phyloP scores from a whole-genome alignment of 2,888 invertebrate genomes.

The Amphipoea oculea region DNA sequence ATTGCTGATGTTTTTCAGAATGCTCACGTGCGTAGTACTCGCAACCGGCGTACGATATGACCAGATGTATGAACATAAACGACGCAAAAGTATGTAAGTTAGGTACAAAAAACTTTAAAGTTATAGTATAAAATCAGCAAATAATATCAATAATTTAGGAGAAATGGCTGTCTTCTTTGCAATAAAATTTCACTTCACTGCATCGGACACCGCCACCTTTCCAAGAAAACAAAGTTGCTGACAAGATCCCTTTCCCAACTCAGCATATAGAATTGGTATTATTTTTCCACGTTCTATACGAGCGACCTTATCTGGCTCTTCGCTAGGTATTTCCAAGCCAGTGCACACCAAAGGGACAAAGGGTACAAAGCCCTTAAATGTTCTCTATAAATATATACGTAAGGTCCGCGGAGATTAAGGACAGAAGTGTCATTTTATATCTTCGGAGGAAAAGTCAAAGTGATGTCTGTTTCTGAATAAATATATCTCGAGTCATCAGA shows the following conservation, averaged over 20 bases:
- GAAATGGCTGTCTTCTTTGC: neutral
- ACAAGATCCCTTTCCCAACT: constrained; percentile 34
- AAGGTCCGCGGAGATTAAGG: neutral
- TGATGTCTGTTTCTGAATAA: neutral
- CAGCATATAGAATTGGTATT: constrained; percentile 57
- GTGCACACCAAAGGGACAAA: constrained; percentile 70
- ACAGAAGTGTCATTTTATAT: constrained; percentile 44
- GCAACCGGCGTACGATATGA: too few relatives aligned
- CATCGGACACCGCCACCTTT: constrained; percentile 12
- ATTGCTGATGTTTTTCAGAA: neutral
- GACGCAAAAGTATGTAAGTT: neutral
- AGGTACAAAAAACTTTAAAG: neutral
- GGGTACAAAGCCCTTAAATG: constrained; percentile 70
- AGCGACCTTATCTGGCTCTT: constrained; percentile 59
- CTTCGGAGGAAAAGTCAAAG: neutral
- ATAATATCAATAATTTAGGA: neutral
- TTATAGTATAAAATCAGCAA: neutral
- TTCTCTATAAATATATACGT: constrained; percentile 66
- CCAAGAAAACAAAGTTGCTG: constrained; percentile 37
- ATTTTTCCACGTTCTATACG: constrained; percentile 66
- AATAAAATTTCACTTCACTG: constrained; percentile 35
- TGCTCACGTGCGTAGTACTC: neutral
- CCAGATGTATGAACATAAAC: neutral
- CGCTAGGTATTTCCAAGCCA: constrained; percentile 68
- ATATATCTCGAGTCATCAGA: neutral